These are phyloP conservation scores for Pogona vitticeps DNA, from an alignment of 2,113 vertebrate genomes.

Conservation along the genomic window DNA sequence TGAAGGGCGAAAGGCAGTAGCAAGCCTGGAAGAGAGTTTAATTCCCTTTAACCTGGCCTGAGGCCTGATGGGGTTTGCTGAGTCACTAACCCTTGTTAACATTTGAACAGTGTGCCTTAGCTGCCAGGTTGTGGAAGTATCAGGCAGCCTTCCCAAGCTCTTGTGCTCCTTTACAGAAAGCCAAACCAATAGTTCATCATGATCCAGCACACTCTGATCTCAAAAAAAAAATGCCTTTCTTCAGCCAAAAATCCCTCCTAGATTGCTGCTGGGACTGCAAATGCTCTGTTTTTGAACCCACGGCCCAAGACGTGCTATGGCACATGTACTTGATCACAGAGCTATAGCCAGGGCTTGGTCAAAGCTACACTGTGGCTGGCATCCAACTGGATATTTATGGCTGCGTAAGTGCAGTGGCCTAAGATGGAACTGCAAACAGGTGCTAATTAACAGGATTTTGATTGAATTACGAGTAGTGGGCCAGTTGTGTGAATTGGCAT, in stretches of 20 bases:
- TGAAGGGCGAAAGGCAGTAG: not conserved
- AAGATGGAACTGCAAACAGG: too few species aligned
- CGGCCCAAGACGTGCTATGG: not conserved
- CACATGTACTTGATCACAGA: not conserved
- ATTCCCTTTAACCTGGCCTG: not conserved
- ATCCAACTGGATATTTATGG: too few species aligned
- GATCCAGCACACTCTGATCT: not conserved
- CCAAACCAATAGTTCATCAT: constrained; percentile 2
- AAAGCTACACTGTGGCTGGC: not conserved
- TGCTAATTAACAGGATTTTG: too few species aligned
- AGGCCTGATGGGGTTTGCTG: not conserved
- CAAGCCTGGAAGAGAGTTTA: not conserved
- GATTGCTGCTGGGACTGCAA: too few species aligned
- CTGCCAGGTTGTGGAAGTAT: constrained; percentile 9
- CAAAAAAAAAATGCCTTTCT: not conserved
- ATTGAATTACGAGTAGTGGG: too few species aligned
- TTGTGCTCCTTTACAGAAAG: not conserved
- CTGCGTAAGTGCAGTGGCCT: too few species aligned
- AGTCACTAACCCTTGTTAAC: not conserved
- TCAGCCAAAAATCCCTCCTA: not conserved
- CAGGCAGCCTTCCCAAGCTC: not conserved
- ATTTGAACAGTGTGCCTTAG: not conserved
- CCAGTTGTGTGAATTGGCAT: too few species aligned
- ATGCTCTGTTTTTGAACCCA: not conserved
- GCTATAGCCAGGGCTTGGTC: not conserved